Percentiles rank a stretch among this genome's conserved stretches.
Conservation (phyloP, 2,797 vertebrate species). For the Catamblyrhynchus diadema region DNA sequence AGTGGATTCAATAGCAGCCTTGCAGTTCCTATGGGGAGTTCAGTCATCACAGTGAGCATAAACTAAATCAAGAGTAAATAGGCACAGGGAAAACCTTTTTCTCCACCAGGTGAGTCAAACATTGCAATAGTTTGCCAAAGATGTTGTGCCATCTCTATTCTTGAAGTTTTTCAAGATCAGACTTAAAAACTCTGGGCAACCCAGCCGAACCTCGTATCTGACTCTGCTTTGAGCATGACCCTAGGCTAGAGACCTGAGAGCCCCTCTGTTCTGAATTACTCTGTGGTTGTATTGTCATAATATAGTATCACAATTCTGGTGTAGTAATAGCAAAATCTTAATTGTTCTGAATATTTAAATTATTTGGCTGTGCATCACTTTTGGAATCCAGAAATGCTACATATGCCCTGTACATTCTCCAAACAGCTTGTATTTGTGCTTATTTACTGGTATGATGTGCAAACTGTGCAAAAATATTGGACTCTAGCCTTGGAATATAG, state of each 20-base stretch:
- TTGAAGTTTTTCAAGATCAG: not conserved
- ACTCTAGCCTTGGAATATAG: conserved; percentile 34
- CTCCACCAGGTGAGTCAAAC: not conserved
- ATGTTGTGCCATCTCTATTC: not conserved
- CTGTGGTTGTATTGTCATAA: not conserved
- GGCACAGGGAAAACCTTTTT: not conserved
- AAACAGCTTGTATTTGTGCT: conserved; percentile 65
- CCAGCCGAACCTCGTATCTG: not conserved
- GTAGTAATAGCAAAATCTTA: conserved; percentile 14
- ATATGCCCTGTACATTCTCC: conserved; percentile 25
- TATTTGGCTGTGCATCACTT: conserved; percentile 6
- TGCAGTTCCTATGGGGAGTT: not conserved
- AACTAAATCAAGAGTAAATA: not conserved
- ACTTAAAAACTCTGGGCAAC: not conserved
- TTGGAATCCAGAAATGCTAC: conserved; percentile 35
- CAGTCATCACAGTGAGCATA: not conserved
- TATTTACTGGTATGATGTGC: conserved; percentile 61
- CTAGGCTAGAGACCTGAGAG: not conserved
- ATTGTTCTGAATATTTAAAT: conserved; percentile 33
- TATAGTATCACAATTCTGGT: not conserved
- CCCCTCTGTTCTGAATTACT: not conserved
- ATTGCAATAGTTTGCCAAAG: not conserved
- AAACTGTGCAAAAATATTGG: conserved; percentile 64
- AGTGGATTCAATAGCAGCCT: not conserved
- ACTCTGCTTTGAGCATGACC: not conserved